Conservation (phyloP, 2,797 vertebrate species). For the Lateolabrax maculatus region DNA sequence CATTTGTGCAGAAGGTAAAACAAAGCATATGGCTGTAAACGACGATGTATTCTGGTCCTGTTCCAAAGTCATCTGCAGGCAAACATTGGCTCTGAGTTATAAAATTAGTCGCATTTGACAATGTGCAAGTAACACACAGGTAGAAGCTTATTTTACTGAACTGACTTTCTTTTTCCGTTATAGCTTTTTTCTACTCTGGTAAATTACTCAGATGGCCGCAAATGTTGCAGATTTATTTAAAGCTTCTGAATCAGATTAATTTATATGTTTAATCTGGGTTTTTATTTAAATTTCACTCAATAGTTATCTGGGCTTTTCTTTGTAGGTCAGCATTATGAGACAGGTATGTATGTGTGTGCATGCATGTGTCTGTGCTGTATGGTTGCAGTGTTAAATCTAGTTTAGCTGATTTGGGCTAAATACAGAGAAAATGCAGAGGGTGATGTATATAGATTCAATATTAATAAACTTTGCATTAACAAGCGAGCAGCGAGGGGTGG, state of each 20-base stretch:
- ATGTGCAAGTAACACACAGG: slow-evolving; percentile 44
- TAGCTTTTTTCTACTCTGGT: neutral
- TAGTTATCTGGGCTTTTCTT: neutral
- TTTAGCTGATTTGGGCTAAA: neutral
- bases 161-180: neutral
- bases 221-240: neutral
- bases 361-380: neutral
- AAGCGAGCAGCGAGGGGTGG: no score
- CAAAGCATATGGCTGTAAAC: slow-evolving; percentile 70
- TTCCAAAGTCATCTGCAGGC: slow-evolving; percentile 71
- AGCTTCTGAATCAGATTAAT: neutral
- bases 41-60: slow-evolving; percentile 67
- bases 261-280: neutral
- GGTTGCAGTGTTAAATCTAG: neutral
- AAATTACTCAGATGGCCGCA: neutral
- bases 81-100: slow-evolving; percentile 20
- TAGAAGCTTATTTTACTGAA: slow-evolving; percentile 9
- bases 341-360: neutral
- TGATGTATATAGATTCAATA: no score
- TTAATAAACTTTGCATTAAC: no score
- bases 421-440: no score
- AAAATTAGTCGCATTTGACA: slow-evolving; percentile 23
- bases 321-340: neutral
- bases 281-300: neutral
- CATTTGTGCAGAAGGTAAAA: slow-evolving; percentile 74